Evolutionary conservation across 2,888 invertebrate genomes (phyloP).

Genomic region (Podotricha telesiphe): DNA sequence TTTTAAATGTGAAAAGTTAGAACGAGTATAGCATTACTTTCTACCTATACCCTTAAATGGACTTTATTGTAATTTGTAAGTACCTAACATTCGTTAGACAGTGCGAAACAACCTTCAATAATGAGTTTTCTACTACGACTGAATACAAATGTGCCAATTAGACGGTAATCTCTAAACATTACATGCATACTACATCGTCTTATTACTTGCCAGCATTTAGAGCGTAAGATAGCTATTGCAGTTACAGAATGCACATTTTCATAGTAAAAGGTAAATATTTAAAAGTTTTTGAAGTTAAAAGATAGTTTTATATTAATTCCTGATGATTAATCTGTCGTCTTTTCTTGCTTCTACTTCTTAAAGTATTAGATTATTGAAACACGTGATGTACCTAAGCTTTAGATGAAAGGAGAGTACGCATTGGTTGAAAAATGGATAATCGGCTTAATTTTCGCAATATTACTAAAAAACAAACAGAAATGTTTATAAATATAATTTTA

Average conservation of each 20-base stretch:
- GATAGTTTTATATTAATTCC: too few species aligned
- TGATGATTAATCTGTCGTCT: too few species aligned
- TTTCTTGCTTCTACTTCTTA: too few species aligned
- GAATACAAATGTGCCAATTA: conserved; percentile 61
- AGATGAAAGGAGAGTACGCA: too few species aligned
- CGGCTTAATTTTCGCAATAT: too few species aligned
- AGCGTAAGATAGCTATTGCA: conserved; percentile 30
- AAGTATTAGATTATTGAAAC: too few species aligned
- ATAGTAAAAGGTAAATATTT: conserved; percentile 7
- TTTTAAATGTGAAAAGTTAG: too few species aligned
- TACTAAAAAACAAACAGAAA: too few species aligned
- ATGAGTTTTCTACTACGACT: conserved; percentile 56
- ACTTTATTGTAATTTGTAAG: conserved; percentile 20
- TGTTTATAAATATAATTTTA: too few species aligned
- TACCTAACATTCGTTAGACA: conserved; percentile 42
- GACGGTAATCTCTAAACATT: conserved; percentile 27
- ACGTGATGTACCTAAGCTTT: too few species aligned
- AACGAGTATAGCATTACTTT: neutral
- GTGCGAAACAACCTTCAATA: conserved; percentile 56
- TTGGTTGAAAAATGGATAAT: too few species aligned
- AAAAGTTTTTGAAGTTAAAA: too few species aligned
- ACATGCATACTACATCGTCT: conserved; percentile 4
- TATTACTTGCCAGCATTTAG: conserved; percentile 23
- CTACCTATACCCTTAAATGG: neutral
- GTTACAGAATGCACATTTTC: neutral